Evolutionary conservation across 2,113 vertebrate species (phyloP).

Genomic region (Echinops telfairi): DNA sequence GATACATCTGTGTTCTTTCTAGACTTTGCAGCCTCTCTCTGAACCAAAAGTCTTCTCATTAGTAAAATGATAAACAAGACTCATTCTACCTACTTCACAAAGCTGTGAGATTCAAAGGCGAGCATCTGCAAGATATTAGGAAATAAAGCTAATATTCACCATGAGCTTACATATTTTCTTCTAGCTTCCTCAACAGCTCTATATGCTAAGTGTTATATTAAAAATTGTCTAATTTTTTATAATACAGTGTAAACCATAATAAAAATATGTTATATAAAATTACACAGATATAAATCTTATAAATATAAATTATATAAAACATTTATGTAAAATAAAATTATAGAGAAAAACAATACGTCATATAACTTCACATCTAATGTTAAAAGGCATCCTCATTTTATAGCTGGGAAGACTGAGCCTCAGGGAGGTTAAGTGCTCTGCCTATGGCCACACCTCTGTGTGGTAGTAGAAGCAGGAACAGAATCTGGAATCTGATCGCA

Average conservation of each 20-base stretch:
- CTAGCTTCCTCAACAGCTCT: not conserved
- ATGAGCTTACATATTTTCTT: not conserved
- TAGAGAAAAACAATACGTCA: too few species aligned
- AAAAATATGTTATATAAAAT: too few species aligned
- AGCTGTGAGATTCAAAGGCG: not conserved
- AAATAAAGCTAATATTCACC: not conserved
- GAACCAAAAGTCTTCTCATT: not conserved
- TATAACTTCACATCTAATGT: too few species aligned
- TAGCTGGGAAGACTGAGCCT: not conserved
- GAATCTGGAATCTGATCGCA: not conserved
- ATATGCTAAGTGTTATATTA: not conserved
- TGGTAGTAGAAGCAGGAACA: not conserved
- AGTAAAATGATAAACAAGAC: not conserved
- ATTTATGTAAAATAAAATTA: too few species aligned
- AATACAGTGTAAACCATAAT: too few species aligned
- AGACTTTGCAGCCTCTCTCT: not conserved
- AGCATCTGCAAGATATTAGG: not conserved
- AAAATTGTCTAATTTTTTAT: not conserved
- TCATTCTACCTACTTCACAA: not conserved
- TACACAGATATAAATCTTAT: too few species aligned
- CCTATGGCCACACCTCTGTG: not conserved
- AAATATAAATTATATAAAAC: too few species aligned
- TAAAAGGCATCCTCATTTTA: not conserved
- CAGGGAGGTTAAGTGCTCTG: not conserved
- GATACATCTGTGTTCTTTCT: not conserved